Evolutionary conservation across 2,113 vertebrate species (phyloP).

Genomic region (Clarias batrachus): DNA sequence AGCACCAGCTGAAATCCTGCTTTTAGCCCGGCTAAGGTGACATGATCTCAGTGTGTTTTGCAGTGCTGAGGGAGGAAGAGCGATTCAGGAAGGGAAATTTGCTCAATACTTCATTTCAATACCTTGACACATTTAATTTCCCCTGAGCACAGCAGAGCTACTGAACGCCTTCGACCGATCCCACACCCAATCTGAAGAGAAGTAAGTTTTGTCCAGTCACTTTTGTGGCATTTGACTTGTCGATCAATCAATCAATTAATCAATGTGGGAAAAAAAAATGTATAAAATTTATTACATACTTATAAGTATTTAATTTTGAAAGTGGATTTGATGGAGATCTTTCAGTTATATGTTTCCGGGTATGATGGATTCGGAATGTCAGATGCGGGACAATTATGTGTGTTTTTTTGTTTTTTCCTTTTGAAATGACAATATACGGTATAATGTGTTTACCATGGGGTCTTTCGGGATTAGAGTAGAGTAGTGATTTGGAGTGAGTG

Average conservation of each 20-base stretch:
- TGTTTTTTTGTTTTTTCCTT: neutral
- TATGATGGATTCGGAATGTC: neutral
- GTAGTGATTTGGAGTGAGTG: neutral
- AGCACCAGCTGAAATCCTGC: neutral
- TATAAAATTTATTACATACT: neutral
- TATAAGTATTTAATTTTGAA: neutral
- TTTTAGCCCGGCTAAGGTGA: neutral
- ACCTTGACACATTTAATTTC: slow-evolving; percentile 13
- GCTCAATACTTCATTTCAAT: slow-evolving; percentile 31
- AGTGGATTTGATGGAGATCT: neutral
- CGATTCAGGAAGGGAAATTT: neutral
- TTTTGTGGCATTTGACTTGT: neutral
- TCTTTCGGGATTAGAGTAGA: neutral
- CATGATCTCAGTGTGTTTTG: neutral
- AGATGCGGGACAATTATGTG: neutral
- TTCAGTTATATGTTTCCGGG: neutral
- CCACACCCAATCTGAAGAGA: neutral
- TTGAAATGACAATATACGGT: neutral
- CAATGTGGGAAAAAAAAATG: neutral
- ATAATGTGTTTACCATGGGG: neutral
- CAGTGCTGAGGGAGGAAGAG: neutral
- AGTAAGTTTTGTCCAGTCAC: neutral
- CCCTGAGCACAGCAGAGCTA: neutral
- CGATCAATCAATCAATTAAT: neutral
- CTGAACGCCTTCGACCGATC: neutral